A percentile compares a stretch with the other conserved stretches of the same genome.
phyloP scores from a whole-genome alignment of 2,797 vertebrate genomes.

The Myoxocephalus aenaeus region DNA sequence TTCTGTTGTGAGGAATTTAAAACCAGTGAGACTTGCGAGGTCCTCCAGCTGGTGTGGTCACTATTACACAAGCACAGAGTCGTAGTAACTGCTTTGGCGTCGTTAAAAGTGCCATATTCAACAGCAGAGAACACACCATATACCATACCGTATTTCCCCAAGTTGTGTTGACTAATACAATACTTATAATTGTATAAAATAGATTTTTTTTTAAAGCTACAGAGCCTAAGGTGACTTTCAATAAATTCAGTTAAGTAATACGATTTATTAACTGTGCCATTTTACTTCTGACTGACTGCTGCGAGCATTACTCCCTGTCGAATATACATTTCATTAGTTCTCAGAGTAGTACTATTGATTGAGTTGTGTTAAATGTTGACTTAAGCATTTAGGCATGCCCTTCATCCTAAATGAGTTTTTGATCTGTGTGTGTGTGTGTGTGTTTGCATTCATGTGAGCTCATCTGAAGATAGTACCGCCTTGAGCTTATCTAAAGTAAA shows the following conservation, averaged over 20 bases:
- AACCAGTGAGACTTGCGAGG: background rate
- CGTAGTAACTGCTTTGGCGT: background rate
- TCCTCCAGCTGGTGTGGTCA: background rate
- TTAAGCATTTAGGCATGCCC: slow-evolving; percentile 14
- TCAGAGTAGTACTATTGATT: slow-evolving; percentile 35
- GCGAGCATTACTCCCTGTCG: background rate
- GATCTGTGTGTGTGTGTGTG: background rate
- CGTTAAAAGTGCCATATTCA: background rate
- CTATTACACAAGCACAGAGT: background rate
- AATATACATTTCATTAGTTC: slow-evolving; percentile 54
- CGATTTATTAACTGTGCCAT: background rate
- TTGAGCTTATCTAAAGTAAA: background rate
- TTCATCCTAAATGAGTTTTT: slow-evolving; percentile 1
- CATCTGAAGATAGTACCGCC: background rate
- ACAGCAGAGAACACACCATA: background rate
- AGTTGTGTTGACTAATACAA: background rate
- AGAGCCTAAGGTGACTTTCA: background rate
- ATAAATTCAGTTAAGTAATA: slow-evolving; percentile 2
- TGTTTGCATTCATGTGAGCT: background rate
- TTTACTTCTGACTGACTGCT: slow-evolving; percentile 16
- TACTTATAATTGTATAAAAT: slow-evolving; percentile 9
- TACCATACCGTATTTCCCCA: background rate
- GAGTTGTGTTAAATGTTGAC: slow-evolving; percentile 38
- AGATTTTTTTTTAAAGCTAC: background rate
- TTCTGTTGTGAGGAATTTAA: background rate